phyloP scores from a whole-genome alignment of 1,140 invertebrate genomes.

The Tachypleus tridentatus region DNA sequence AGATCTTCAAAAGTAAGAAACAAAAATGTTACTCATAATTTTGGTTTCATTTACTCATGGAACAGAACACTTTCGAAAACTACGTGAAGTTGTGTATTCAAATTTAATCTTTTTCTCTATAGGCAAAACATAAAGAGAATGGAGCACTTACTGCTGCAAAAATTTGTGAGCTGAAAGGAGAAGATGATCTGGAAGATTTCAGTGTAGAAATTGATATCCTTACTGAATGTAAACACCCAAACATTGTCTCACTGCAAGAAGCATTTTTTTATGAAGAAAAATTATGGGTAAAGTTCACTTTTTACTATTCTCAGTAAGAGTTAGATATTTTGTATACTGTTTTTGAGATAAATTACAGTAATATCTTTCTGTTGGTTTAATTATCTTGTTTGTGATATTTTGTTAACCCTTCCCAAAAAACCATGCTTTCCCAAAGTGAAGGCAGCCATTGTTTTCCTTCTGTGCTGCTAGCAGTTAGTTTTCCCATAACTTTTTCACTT shows the following conservation, averaged over 20 bases:
- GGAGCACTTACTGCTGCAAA: slow-evolving; percentile 83
- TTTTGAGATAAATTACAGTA: neutral
- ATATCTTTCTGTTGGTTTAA: neutral
- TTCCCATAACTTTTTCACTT: no score
- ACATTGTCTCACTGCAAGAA: slow-evolving; percentile 90
- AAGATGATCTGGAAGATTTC: slow-evolving; percentile 97
- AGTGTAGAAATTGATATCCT: slow-evolving; percentile 99
- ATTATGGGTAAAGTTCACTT: slow-evolving; percentile 62
- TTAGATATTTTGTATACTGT: neutral
- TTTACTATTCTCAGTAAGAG: neutral
- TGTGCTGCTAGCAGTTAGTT: no score
- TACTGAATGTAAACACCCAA: slow-evolving; percentile 83
- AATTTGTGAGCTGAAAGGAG: slow-evolving; percentile 88
- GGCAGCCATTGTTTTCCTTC: no score
- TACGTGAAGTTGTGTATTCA: no score
- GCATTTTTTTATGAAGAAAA: slow-evolving; percentile 86
- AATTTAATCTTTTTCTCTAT: slow-evolving; percentile 20
- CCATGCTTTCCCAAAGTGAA: no score
- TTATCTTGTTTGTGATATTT: no score
- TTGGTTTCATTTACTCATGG: no score
- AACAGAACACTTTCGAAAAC: no score
- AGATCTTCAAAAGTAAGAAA: no score
- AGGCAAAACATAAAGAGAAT: slow-evolving; percentile 79
- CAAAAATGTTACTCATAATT: slow-evolving; percentile 6
- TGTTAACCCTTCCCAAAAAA: no score